phyloP scores from a whole-genome alignment of 2,113 vertebrate genomes.

The Toxotes chatareus region DNA sequence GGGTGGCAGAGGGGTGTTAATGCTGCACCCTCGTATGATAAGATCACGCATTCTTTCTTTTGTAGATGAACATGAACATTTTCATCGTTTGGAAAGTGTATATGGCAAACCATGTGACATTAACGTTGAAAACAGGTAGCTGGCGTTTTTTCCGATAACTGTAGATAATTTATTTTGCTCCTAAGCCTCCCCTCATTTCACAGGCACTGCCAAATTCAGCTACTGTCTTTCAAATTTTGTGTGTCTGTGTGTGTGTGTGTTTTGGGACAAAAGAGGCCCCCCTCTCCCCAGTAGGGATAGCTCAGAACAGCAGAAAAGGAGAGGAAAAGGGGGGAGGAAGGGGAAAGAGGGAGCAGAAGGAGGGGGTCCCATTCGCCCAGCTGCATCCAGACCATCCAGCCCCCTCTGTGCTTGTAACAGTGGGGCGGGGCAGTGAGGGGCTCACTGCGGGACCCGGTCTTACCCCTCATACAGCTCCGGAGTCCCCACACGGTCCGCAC shows the following conservation, averaged over 20 bases:
- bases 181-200: constrained; percentile 35
- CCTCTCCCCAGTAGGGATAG: constrained; percentile 73
- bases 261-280: constrained; percentile 82
- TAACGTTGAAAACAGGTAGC: constrained; percentile 14
- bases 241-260: constrained; percentile 58
- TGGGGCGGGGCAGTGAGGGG: constrained; percentile 50
- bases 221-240: constrained; percentile 58
- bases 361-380: constrained; percentile 73
- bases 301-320: constrained; percentile 70
- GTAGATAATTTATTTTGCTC: constrained; percentile 38
- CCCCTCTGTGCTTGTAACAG: constrained; percentile 57
- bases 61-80: not conserved
- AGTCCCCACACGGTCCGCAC: constrained; percentile 78
- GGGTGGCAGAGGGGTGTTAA: not conserved
- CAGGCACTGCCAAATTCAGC: constrained; percentile 59
- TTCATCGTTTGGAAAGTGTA: not conserved
- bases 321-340: constrained; percentile 48
- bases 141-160: constrained; percentile 27
- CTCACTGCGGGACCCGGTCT: constrained; percentile 50
- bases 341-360: constrained; percentile 52
- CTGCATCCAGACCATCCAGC: constrained; percentile 73
- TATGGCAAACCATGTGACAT: not conserved
- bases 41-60: constrained; percentile 20
- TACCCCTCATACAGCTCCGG: constrained; percentile 32
- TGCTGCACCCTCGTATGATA: constrained; percentile 26